Base-by-base conservation (phyloP, 2,888 invertebrate species). In the Pyrocoelia pectoralis region DNA sequence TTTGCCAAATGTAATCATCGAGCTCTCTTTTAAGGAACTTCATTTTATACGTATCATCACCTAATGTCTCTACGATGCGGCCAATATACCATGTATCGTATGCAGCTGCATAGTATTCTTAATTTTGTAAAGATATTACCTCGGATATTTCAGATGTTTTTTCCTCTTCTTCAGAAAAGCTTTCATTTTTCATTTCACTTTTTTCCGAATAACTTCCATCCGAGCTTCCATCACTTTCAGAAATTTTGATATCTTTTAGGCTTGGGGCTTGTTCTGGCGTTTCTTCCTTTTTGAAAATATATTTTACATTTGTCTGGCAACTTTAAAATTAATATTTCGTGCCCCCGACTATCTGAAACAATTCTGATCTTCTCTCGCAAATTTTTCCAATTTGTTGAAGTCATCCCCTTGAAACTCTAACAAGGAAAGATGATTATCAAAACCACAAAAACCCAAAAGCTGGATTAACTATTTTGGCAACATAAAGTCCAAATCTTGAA, bases 271-370 rank as follows among this genome's bases (percentile, higher is more conserved):
- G 40, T 40, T 40, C 13, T 40, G n/a, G 40, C 13, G 40, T 40
- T 40, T 40, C 40, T 40, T 6, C 40, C 40, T 40, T 40, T 40
- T 40, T 40, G 40, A 4, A 40, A 40, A 40, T 40, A 24, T 24
- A 24, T 24, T 6, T 24, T 24, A 6, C 24, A 40, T 40, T 40
- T 40, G 4, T 40, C 40, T 40, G 40, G 4, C 40, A 13, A 40
- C 40, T 40, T 40, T 13, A n/a, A 40, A 40, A 40, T n/a, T 40
- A 40, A 40, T 40, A 40, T 40, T 40, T 40, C 8, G 40, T 40
- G 40, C 8, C 40, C 40, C 13, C 40, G 40, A 40, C 40, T 40
- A 40, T 13, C n/a, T 40, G 4, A 40, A 40, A 40, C 40, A 40
- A 40, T 4, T n/a, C 40, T 40, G 40, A n/a, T 40, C 40, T 40